Evolutionary conservation across 2,888 invertebrate genomes (phyloP), one percentile per base, ranked within the genome.

Genomic region (Protophormia terraenovae): DNA sequence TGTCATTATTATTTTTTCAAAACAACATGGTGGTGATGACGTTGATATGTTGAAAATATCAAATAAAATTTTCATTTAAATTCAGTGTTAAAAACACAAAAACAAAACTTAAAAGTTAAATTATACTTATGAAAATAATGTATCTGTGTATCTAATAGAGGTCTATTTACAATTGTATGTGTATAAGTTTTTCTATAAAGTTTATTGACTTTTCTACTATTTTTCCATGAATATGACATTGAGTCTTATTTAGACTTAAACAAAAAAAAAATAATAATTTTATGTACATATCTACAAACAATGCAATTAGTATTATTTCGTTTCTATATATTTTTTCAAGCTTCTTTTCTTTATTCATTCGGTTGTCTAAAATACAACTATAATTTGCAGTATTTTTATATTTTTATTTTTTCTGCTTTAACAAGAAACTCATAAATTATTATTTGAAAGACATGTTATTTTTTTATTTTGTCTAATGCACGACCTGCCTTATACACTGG

Each of bases 221-320:
- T 72, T 60, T 76, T 76, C 69, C 76, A 82, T 76, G 62, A 71
- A 76, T 82, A 71, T 76, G 76, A 76, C 82, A 82, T 82, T 82
- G 82, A 76, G 82, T 53, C 24, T 12, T 71, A 55, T 41, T 55
- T 24, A 69, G 19, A 60, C 24, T 50, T n/a, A 29, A 41, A 8
- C 45, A 3, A 27, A 0, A 45, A 7, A 35, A 7, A 29, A 10
- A 19, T 5, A 45, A 16, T 24, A 10, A 47, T 27, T n/a, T n/a
- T n/a, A 47, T 60, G 19, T 32, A 47, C 8, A 27, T 41, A 32
- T 32, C n/a, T 58, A 73, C 29, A 55, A 62, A 32, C 62, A 76
- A 60, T 62, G 67, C 67, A 82, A 69, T 75, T 75, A 66, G 60
- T 78, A 16, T 67, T 47, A 32, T 77, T 58, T 69, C 14, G 7